Evolutionary conservation across 1,140 invertebrate species (phyloP).

Genomic region (Agrypnia vestita): DNA sequence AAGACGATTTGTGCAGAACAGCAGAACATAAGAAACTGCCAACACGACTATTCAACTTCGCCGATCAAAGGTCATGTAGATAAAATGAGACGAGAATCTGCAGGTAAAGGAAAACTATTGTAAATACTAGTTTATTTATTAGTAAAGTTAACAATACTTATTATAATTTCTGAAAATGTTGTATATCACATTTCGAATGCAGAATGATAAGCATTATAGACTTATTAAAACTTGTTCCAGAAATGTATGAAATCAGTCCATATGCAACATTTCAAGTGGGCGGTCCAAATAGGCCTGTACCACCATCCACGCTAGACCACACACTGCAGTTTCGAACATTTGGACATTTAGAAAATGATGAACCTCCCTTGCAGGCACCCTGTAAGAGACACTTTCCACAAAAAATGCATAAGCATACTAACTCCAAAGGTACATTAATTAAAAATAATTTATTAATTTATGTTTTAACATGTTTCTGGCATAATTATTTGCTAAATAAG

Average conservation of each 20-base stretch:
- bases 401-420: constrained; percentile 55
- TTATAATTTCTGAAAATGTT: no score
- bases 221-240: constrained; percentile 63
- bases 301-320: constrained; percentile 78
- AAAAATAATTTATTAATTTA: no score
- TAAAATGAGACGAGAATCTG: constrained; percentile 59
- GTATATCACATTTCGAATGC: no score
- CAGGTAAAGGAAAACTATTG: constrained; percentile 33
- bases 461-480: no score
- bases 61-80: constrained; percentile 69
- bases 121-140: no score
- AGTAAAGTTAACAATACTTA: no score
- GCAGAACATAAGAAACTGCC: constrained; percentile 79
- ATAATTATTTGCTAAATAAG: no score
- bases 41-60: constrained; percentile 78
- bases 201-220: background rate
- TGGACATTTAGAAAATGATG: constrained; percentile 81
- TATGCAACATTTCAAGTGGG: constrained; percentile 85
- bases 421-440: constrained; percentile 18
- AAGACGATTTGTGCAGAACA: constrained; percentile 77
- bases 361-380: constrained; percentile 65
- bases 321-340: constrained; percentile 84
- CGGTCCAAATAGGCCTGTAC: constrained; percentile 70
- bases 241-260: constrained; percentile 85
- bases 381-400: constrained; percentile 66